These are phyloP conservation scores for Apamea epomidion DNA, from an alignment of 2,888 invertebrate species.

Conservation along the genomic window DNA sequence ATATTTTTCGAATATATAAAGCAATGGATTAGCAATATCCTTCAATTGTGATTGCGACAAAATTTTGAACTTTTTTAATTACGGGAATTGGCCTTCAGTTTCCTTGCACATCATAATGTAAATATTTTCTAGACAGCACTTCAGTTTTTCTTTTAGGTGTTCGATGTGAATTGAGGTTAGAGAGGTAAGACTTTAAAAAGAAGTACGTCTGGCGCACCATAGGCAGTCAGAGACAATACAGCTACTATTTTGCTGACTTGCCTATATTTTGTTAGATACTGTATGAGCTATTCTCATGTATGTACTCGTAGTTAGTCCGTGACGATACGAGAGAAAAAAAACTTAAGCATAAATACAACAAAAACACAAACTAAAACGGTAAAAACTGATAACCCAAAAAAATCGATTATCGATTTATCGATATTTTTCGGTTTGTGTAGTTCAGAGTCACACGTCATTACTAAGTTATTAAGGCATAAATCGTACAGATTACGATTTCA, in stretches of 20 bases:
- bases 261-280: neutral
- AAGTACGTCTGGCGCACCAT: neutral
- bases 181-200: neutral
- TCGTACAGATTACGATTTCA: neutral
- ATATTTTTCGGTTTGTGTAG: neutral
- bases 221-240: neutral
- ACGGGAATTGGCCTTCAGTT: no score
- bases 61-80: no score
- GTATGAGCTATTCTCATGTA: neutral
- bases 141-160: neutral
- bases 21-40: no score
- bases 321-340: neutral
- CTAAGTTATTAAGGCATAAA: neutral
- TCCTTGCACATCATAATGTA: neutral
- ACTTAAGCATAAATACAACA: no score
- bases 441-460: neutral
- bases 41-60: no score
- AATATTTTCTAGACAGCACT: neutral
- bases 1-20: no score
- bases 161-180: neutral
- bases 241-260: neutral
- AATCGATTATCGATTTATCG: neutral
- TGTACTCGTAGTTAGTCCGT: neutral
- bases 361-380: neutral
- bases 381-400: neutral